A percentile compares a stretch with the other conserved stretches of the same genome.
These are phyloP conservation scores for Nautilus pompilius DNA, from an alignment of 1,140 invertebrate genomes.

Conservation along the genomic window DNA sequence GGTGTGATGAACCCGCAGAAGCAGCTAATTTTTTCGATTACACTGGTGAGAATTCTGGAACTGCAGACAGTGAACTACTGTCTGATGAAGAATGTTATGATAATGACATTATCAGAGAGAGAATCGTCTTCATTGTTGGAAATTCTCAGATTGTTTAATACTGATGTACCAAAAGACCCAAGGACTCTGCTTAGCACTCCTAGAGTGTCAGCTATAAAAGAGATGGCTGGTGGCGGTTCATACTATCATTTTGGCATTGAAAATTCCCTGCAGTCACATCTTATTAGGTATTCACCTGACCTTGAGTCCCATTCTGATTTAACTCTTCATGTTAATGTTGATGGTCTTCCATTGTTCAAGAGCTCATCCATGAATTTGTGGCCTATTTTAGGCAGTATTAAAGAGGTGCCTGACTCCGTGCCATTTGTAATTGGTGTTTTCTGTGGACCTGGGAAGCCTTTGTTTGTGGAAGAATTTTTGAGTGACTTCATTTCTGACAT, in stretches of 20 bases:
- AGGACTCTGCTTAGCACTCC: conserved; percentile 2
- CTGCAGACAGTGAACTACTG: no score
- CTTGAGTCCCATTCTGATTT: background rate
- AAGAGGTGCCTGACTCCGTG: conserved; percentile 1
- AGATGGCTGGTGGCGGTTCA: background rate
- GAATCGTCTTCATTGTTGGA: no score
- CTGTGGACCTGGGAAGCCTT: conserved; percentile 36
- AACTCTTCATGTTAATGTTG: conserved; percentile 1
- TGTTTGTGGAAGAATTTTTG: conserved; percentile 21
- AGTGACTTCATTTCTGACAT: conserved; percentile 33
- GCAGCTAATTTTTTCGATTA: no score
- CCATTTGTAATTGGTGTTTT: conserved; percentile 23
- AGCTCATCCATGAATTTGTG: conserved; percentile 13
- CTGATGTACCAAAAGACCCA: conserved; percentile 7
- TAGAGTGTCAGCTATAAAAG: background rate
- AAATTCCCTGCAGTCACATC: background rate
- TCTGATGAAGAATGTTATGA: no score
- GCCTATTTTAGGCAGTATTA: conserved; percentile 26
- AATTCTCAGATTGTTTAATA: no score
- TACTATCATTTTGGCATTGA: conserved; percentile 9
- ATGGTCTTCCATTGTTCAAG: conserved; percentile 14
- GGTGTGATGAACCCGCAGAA: no score
- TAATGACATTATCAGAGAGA: no score
- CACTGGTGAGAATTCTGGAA: no score
- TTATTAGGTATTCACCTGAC: no score